Evolutionary conservation across 2,113 vertebrate species (phyloP), one percentile per base, ranked within the genome.

Genomic region (Oryzias celebensis): DNA sequence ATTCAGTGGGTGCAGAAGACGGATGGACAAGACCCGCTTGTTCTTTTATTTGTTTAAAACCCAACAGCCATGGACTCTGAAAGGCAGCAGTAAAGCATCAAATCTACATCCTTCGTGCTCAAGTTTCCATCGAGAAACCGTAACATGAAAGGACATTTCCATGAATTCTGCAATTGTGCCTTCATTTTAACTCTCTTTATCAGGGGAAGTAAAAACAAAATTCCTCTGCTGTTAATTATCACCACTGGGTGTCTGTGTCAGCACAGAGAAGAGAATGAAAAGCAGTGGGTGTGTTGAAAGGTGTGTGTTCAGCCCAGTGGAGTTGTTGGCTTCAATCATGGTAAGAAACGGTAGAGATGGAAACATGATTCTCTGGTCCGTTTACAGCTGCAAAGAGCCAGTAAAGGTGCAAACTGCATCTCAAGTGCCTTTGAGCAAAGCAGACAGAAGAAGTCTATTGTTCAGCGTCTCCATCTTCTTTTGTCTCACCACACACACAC

Each of bases 371-470:
- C 68, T 73, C 65, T 65, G 57, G 72, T 79, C 50, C 50, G 61
- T 55, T 54, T 49, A 59, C 61, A 63, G 65, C 55, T 64, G 69
- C 70, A 58, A 8, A 4, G 58, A 77, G 51, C 62, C 78, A 51
- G 77, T 78, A 73, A 81, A 77, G 70, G 44, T 65, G 71, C 60
- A 83, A 79, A 80, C 70, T 77, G 73, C 71, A 59, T 65, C 50
- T 62, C 51, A 58, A 67, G 82, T 65, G 72, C 67, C 78, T 65
- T 81, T 72, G 73, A 77, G 76, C 65, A 72, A 59, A 12, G 41
- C 70, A 62, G 73, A 77, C 48, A 1, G 59, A 65, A 67, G 26
- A 18, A 52, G 52, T 61, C 26, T 43, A 36, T 60, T 69, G 64
- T 68, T 60, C 47, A 75, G 66, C 23, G 55, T 62, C 66, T 65